Evolutionary conservation across 2,113 vertebrate genomes (phyloP), one percentile per base, ranked within the genome.

Genomic region (Passer montanus): DNA sequence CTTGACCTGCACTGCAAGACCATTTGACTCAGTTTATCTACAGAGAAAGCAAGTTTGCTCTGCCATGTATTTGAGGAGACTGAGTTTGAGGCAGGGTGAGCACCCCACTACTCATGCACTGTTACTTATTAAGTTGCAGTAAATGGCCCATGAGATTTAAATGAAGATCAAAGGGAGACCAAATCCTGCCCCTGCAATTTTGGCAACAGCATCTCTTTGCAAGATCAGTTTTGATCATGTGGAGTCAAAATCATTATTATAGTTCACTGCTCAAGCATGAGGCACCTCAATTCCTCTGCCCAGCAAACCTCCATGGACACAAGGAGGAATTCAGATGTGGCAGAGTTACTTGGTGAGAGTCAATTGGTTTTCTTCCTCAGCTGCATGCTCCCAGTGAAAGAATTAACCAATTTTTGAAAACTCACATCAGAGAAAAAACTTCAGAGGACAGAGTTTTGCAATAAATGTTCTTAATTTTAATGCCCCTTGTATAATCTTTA

Each of bases 231-330:
- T 27, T 35, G 43, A 94, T 39, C 0, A 0, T 6, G 23, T 52
- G 33, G 67, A 91, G 78, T 87, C 84, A 80, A 73, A 94, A 74
- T 44, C 79, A 44, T 56, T 88, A 9, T 11, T 49, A 63, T 20
- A 93, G 82, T 72, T 96, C 79, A 49, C 76, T 81, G 92, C 79
- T 94, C 93, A 91, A 92, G 85, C 88, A 39, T 47, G 39, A 93
- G 76, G 31, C 68, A 72, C 60, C 23, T 63, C 87, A 46, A 2
- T 39, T 84, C n/a, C 66, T 74, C 74, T 58, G 37, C 67, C 49
- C 69, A 82, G 66, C 41, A 72, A 67, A 35, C 15, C n/a, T 50
- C 55, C 55, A 62, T 1, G 10, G 68, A 83, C 55, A 49, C 49
- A 49, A 72, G 76, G 41, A 87, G 35, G 47, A 93, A 88, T 63